Evolutionary conservation across 53 echinoderm and acorn worm species (phyloP).

Genomic region (Henricia sp.): DNA sequence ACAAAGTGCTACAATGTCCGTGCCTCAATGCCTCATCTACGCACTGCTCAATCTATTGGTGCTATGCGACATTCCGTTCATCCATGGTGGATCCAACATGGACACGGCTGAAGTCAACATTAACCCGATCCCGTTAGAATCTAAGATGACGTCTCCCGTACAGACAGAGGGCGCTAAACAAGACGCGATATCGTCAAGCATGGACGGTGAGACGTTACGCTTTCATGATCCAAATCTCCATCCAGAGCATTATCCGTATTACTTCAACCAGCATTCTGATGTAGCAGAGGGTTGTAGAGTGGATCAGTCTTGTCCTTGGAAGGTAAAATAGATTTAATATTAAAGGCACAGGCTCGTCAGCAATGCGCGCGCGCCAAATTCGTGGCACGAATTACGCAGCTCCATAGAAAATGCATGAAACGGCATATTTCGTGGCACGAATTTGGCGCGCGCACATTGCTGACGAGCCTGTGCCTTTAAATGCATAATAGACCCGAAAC

Average conservation of each 20-base stretch:
- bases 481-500: no score
- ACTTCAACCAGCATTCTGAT: constrained; percentile 65
- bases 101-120: constrained; percentile 13
- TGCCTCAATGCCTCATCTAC: no score
- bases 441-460: no score
- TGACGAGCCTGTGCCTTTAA: no score
- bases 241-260: constrained; percentile 79
- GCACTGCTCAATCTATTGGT: not conserved
- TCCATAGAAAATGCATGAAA: no score
- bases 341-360: no score
- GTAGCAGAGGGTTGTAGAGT: constrained; percentile 69
- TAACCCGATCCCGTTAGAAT: constrained; percentile 12
- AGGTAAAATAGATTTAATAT: constrained; percentile 57
- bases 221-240: constrained; percentile 79
- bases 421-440: no score
- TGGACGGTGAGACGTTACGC: not conserved
- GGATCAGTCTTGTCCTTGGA: constrained; percentile 71
- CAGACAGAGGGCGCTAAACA: constrained; percentile 11
- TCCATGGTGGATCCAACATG: not conserved
- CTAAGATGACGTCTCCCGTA: not conserved
- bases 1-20: no score
- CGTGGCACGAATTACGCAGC: no score
- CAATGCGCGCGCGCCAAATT: no score
- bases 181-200: not conserved
- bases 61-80: constrained; percentile 29